Conservation (phyloP, 2,797 vertebrate genomes). For the Synaphobranchus kaupii region DNA sequence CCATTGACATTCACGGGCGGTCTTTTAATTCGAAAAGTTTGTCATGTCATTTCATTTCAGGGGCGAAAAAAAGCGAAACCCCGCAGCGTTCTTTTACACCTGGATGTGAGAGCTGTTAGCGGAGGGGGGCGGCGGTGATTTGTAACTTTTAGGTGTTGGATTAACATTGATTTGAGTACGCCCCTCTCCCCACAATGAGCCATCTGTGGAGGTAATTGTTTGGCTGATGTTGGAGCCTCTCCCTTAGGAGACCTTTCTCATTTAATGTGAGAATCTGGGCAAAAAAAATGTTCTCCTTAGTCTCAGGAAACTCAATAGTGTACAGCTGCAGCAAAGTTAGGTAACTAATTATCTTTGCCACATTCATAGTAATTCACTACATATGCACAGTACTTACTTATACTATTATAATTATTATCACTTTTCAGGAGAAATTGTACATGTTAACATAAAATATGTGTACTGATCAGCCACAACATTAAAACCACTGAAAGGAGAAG, state of each 20-base stretch:
- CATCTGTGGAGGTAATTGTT: conserved; percentile 60
- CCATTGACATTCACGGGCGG: conserved; percentile 4
- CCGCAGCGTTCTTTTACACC: not conserved
- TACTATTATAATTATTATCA: conserved; percentile 28
- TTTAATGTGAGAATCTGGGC: conserved; percentile 57
- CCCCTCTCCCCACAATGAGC: conserved; percentile 47
- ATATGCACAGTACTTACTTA: not conserved
- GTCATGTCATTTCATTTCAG: not conserved
- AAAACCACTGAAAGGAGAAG: too few species aligned
- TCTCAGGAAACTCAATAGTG: conserved; percentile 44
- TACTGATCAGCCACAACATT: too few species aligned
- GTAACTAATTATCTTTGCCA: conserved; percentile 28
- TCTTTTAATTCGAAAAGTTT: conserved; percentile 12
- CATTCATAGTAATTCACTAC: conserved; percentile 33
- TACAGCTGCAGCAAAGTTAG: conserved; percentile 8
- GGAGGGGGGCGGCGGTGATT: conserved; percentile 32
- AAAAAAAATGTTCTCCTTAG: conserved; percentile 45
- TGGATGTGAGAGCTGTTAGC: not conserved
- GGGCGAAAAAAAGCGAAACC: not conserved
- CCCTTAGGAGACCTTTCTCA: conserved; percentile 43
- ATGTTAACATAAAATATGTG: conserved; percentile 10
- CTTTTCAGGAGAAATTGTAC: conserved; percentile 26
- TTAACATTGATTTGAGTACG: conserved; percentile 51
- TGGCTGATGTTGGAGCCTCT: conserved; percentile 49
- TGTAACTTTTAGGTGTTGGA: conserved; percentile 49